phyloP scores from a whole-genome alignment of 2,888 invertebrate species.

The Scelioninae gen. 2 region DNA sequence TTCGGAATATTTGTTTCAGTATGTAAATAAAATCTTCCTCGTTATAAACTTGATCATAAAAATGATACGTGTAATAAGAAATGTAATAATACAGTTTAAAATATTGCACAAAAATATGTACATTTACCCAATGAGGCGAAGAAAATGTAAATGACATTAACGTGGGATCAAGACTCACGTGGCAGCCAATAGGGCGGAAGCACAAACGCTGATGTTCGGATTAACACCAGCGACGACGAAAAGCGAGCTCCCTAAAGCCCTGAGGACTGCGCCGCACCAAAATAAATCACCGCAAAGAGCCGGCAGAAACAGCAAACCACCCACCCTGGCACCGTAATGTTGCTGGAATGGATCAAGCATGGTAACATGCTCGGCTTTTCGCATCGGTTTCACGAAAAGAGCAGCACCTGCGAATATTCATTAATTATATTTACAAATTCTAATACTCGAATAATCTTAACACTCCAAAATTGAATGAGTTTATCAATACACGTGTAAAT shows the following conservation, averaged over 20 bases:
- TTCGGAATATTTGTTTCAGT: no score
- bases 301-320: slow-evolving; percentile 81
- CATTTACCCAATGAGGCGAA: slow-evolving; percentile 12
- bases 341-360: slow-evolving; percentile 85
- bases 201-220: slow-evolving; percentile 70
- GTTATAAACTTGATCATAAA: no score
- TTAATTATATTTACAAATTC: slow-evolving; percentile 9
- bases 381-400: slow-evolving; percentile 83
- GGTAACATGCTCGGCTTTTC: slow-evolving; percentile 82
- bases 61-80: not conserved
- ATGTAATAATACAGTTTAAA: slow-evolving; percentile 15
- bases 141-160: slow-evolving; percentile 40
- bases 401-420: slow-evolving; percentile 77
- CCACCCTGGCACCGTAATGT: slow-evolving; percentile 82
- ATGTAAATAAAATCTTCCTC: no score
- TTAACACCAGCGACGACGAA: slow-evolving; percentile 71
- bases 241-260: slow-evolving; percentile 78
- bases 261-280: slow-evolving; percentile 83
- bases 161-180: slow-evolving; percentile 66
- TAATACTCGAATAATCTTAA: no score
- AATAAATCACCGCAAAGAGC: slow-evolving; percentile 84
- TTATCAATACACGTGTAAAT: no score
- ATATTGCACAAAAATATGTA: not conserved
- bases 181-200: slow-evolving; percentile 69
- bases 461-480: no score